Evolutionary conservation across 2,888 invertebrate species (phyloP), one percentile per base, ranked within the genome.

Genomic region (Pammene fasciana): DNA sequence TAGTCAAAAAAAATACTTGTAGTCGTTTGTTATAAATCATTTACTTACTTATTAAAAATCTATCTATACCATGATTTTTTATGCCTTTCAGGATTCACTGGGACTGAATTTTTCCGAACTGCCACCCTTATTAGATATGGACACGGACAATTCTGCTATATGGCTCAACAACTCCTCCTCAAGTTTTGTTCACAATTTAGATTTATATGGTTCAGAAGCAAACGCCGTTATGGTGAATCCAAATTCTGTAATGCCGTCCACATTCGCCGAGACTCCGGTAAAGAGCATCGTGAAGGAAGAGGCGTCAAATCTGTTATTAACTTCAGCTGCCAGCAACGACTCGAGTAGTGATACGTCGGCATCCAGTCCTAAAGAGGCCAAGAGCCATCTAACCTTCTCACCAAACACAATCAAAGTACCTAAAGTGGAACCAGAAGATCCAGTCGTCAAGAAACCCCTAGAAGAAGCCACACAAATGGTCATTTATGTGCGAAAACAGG

Each of bases 161-260:
- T 94, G 94, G 93, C 92, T 94, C 78, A 93, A 93, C 78, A 94
- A 94, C 80, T 93, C 94, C 67, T 93, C 94, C 57, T 3, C 26
- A 4, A 94, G 94, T 86, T 94, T 94, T 76, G 95, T 95, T 76
- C 94, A 95, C 81, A 94, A 95, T 82, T 86, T 95, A 77, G 96
- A 95, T 83, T 93, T 95, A 75, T 94, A 94, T 80, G 94, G 95
- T 36, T 94, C 94, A 10, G 96, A 96, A 82, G 95, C 95, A 52
- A 95, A 95, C 72, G 95, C 95, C 13, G 95, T 97, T 74, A 95
- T 97, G 94, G 98, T 98, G 6, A 97, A 98, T 89, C 98, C 98
- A 5, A 97, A 97, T 81, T 97, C 96, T 36, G 97, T 97, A 54
- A 96, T 97, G 95, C 97, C 98, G 1, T 93, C 96, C 48, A 94